phyloP scores from a whole-genome alignment of 2,113 vertebrate species.

The Rynchops niger region DNA sequence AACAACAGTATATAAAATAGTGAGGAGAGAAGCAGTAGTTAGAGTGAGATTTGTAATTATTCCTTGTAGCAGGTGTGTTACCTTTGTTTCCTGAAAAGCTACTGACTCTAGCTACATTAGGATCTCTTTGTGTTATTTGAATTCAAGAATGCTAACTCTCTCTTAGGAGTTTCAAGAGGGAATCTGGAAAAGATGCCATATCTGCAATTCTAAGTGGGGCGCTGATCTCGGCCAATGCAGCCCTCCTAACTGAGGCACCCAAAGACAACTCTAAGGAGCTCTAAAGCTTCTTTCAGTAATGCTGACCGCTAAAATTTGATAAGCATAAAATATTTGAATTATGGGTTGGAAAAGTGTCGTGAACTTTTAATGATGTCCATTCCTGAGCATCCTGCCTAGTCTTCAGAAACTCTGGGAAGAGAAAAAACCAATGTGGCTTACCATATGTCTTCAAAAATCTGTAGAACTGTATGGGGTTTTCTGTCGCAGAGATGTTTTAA shows the following conservation, averaged over 20 bases:
- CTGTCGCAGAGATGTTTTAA: not conserved
- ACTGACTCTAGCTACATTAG: not conserved
- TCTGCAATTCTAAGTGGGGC: not conserved
- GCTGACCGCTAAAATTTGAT: fast-evolving
- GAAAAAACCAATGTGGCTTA: not conserved
- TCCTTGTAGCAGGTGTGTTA: not conserved
- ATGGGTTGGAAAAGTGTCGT: not conserved
- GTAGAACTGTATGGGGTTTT: not conserved
- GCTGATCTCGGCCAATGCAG: not conserved
- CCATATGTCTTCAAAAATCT: not conserved
- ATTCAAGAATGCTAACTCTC: not conserved
- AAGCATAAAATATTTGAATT: not conserved
- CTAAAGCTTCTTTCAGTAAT: not conserved
- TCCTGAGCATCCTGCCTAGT: not conserved
- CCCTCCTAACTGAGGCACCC: not conserved
- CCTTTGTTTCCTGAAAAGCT: not conserved
- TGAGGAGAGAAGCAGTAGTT: not conserved
- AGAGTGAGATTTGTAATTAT: not conserved
- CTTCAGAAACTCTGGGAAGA: not conserved
- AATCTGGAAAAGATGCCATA: not conserved
- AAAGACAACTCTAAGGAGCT: not conserved
- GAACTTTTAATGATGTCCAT: not conserved
- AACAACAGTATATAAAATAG: not conserved
- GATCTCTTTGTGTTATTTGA: not conserved
- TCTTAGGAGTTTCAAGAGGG: not conserved